These are phyloP conservation scores for Cantharis nigra DNA, from an alignment of 2,888 invertebrate species.

Conservation along the genomic window DNA sequence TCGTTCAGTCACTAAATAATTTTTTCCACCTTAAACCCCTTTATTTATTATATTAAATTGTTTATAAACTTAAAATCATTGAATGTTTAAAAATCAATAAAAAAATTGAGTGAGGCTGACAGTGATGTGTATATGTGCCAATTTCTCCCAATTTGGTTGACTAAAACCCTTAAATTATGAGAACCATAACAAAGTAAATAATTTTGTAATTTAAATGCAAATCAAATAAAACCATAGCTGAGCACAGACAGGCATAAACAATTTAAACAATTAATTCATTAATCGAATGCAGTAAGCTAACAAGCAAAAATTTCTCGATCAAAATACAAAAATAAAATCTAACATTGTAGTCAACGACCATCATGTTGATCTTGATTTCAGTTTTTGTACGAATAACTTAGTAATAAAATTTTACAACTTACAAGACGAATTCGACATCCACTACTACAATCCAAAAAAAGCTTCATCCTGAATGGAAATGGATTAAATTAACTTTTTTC, in stretches of 20 bases:
- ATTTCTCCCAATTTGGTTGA: neutral
- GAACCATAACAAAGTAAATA: neutral
- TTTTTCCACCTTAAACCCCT: too few relatives aligned
- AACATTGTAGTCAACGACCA: neutral
- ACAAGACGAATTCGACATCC: neutral
- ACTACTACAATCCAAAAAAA: neutral
- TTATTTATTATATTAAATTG: too few relatives aligned
- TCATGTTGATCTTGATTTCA: neutral
- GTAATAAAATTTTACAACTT: slow-evolving; percentile 4
- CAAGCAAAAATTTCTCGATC: neutral
- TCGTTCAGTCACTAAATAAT: neutral
- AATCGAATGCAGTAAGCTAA: neutral
- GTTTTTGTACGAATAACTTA: neutral
- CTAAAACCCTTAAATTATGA: neutral
- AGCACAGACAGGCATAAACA: neutral
- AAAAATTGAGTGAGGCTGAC: neutral
- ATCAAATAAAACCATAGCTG: neutral
- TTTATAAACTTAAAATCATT: too few relatives aligned
- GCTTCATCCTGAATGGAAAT: neutral
- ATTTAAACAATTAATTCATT: neutral
- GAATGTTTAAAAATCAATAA: neutral
- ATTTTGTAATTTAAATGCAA: neutral
- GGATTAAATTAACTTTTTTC: slow-evolving; percentile 3
- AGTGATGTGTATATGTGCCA: neutral
- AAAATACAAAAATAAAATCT: neutral